phyloP scores from a whole-genome alignment of 2,888 invertebrate species.

The Colletes collaris region DNA sequence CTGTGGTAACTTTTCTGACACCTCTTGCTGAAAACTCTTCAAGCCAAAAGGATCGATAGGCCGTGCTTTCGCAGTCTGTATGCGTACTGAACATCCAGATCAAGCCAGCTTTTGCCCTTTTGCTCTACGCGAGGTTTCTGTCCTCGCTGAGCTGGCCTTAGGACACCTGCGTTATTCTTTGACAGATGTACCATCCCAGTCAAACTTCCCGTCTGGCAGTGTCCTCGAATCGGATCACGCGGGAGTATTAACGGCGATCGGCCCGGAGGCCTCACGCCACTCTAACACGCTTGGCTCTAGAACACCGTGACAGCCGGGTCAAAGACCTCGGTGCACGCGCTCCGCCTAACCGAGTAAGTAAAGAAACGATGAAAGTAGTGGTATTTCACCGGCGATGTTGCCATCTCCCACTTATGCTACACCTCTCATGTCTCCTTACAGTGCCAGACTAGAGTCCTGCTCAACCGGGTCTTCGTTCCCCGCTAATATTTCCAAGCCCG shows the following conservation, averaged over 20 bases:
- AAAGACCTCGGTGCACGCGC: slow-evolving; percentile 73
- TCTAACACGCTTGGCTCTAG: slow-evolving; percentile 72
- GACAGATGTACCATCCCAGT: too few relatives aligned
- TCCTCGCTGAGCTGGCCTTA: too few relatives aligned
- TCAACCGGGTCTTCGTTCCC: slow-evolving; percentile 89
- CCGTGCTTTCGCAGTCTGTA: too few relatives aligned
- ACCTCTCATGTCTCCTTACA: slow-evolving; percentile 87
- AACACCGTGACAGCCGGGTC: slow-evolving; percentile 80
- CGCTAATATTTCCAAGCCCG: slow-evolving; percentile 86
- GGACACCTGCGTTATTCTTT: too few relatives aligned
- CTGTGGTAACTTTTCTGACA: too few relatives aligned
- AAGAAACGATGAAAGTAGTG: slow-evolving; percentile 83
- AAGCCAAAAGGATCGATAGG: too few relatives aligned
- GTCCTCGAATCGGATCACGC: slow-evolving; percentile 85
- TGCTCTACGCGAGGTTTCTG: too few relatives aligned
- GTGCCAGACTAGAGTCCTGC: slow-evolving; percentile 88
- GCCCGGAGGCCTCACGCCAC: slow-evolving; percentile 66
- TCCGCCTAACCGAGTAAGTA: slow-evolving; percentile 84
- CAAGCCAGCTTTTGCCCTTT: too few relatives aligned
- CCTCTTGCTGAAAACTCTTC: too few relatives aligned
- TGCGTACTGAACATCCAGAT: too few relatives aligned
- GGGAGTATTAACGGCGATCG: slow-evolving; percentile 83
- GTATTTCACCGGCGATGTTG: slow-evolving; percentile 40
- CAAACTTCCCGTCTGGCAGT: slow-evolving; percentile 86
- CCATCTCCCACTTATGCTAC: slow-evolving; percentile 85